Percentiles rank a stretch among this genome's conserved stretches.
Evolutionary conservation across 30 jellyfish, hydroid and myxozoan species (phyloP).

Genomic region (Chrysaora quinquecirrha): DNA sequence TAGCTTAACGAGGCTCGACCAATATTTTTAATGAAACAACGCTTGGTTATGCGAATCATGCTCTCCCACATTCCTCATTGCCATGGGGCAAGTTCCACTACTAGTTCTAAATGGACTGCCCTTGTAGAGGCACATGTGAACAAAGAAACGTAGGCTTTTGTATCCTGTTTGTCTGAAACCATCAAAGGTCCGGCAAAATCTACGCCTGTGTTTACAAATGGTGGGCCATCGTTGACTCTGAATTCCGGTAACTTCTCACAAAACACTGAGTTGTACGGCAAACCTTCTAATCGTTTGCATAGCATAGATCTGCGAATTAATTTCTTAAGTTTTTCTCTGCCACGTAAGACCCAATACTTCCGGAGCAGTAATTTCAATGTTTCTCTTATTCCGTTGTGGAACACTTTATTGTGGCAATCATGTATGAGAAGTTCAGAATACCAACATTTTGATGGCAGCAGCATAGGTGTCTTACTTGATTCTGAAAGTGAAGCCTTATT

Average conservation of each 20-base stretch:
- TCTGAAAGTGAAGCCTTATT: background rate
- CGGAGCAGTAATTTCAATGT: background rate
- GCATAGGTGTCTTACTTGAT: slow-evolving; percentile 20
- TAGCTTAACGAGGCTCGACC: slow-evolving; percentile 18
- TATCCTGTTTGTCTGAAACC: background rate
- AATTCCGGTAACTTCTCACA: slow-evolving; percentile 10
- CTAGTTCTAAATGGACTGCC: slow-evolving; percentile 61
- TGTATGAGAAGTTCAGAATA: slow-evolving; percentile 19
- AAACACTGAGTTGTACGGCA: background rate
- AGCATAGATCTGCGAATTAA: slow-evolving; percentile 3
- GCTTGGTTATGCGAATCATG: slow-evolving; percentile 18
- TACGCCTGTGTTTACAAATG: slow-evolving; percentile 12
- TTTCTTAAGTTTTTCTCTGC: slow-evolving; percentile 4
- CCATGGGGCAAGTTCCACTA: slow-evolving; percentile 35
- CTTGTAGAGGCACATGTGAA: slow-evolving; percentile 67
- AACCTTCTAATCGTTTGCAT: slow-evolving; percentile 25
- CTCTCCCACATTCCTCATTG: no score
- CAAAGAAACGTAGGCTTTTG: slow-evolving; percentile 26
- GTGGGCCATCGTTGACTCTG: slow-evolving; percentile 34
- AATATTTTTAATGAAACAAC: slow-evolving; percentile 4
- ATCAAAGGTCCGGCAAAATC: slow-evolving; percentile 46
- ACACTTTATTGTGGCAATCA: background rate
- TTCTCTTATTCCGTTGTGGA: slow-evolving; percentile 19
- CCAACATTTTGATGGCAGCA: slow-evolving; percentile 10
- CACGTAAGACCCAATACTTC: slow-evolving; percentile 2